Conservation (phyloP, 2,797 vertebrate species). For the Potorous gilbertii region DNA sequence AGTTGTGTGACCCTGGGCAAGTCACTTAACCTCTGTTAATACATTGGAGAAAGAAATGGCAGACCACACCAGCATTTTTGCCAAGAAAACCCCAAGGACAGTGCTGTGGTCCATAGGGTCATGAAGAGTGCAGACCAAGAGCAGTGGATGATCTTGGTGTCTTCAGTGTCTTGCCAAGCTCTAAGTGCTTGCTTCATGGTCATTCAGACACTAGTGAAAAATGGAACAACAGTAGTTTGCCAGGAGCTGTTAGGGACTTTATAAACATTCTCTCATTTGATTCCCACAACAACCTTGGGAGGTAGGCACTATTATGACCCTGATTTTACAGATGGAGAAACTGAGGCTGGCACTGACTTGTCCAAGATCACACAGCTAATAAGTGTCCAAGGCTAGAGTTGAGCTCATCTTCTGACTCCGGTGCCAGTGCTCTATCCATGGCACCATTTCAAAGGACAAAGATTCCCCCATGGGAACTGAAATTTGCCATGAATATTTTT, state of each 20-base stretch:
- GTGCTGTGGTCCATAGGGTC: neutral
- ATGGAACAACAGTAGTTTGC: neutral
- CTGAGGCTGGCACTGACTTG: neutral
- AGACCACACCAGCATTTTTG: neutral
- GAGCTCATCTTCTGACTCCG: neutral
- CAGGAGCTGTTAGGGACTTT: neutral
- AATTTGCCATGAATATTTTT: neutral
- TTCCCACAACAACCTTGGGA: neutral
- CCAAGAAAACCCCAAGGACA: neutral
- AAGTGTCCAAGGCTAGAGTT: neutral
- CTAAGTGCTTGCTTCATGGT: neutral
- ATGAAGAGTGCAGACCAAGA: neutral
- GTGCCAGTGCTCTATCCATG: neutral
- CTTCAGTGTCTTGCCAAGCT: neutral
- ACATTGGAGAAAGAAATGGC: neutral
- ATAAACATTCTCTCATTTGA: neutral
- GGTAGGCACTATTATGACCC: neutral
- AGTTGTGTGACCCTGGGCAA: neutral
- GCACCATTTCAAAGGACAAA: neutral
- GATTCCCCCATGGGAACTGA: neutral
- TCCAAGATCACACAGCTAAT: neutral
- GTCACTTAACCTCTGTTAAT: neutral
- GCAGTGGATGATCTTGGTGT: neutral
- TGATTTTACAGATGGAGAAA: neutral
- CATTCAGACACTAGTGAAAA: neutral